Base-by-base conservation (phyloP, 2,113 vertebrate genomes). In the Cyprinodon brontotheroides region DNA sequence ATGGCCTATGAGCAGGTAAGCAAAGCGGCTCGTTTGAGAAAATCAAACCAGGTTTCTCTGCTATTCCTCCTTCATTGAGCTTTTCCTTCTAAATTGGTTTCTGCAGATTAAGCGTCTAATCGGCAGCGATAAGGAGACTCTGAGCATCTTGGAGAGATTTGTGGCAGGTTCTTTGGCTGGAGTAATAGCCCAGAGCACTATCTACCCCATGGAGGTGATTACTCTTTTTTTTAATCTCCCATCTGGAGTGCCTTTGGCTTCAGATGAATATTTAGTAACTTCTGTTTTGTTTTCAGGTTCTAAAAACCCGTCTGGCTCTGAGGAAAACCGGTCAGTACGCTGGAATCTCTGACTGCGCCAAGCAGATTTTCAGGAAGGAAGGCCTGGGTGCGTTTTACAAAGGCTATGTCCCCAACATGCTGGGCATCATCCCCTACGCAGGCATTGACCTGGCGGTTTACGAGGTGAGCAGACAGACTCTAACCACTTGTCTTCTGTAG, bases 191-290 rank as follows among this genome's bases (percentile, higher is more conserved):
- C 98, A 99, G 93, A 99, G 97, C 87, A 94, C 96, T 69, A 99
- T 99, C 90, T 99, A 99, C 88, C 97, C 97, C 0, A 99, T 98
- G 97, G 98, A 99, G 96, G 98, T 99, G 88, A 95, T 92, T 57
- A 67, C 22, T 47, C 0, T 3, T 20, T 61, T 0, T 41, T 66
- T 47, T 60, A 11, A 45, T 12, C 37, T 9, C 0, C 36, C 61
- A n/a, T 4, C 12, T 47, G 6, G 38, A 47, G 15, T 0, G 0
- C 39, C 2, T 4, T 3, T 4, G 3, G 7, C 1, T 2, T 4
- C 2, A 29, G 11, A 3, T 50, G 1, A 60, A 7, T 20, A n/a
- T 57, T 57, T n/a, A 48, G 12, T 3, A 68, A n/a, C 20, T 4
- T 22, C 38, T 0, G 72, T n/a, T 75, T 0, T 70, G 39, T 0